Evolutionary conservation across 2,113 vertebrate species (phyloP).

Genomic region (Lophochroa leadbeateri): DNA sequence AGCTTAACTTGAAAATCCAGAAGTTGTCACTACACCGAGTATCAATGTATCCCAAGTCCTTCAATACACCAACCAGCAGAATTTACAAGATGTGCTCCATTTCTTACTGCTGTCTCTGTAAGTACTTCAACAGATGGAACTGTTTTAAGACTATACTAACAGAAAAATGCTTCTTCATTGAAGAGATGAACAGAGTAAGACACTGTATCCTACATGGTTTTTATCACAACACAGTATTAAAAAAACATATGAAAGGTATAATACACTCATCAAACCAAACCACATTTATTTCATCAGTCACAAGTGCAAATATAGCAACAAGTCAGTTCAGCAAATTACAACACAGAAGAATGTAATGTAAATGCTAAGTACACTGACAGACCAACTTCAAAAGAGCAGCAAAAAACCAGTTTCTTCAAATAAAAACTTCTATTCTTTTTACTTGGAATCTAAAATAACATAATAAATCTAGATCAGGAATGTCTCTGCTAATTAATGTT

Average conservation of each 20-base stretch:
- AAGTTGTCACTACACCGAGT: not conserved
- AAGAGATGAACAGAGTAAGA: not conserved
- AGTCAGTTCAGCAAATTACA: conserved; percentile 74
- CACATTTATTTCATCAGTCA: conserved; percentile 74
- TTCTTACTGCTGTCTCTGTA: not conserved
- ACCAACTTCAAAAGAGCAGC: conserved; percentile 36
- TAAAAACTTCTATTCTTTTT: not conserved
- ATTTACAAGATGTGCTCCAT: not conserved
- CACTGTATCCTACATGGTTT: not conserved
- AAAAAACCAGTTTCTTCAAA: conserved; percentile 44
- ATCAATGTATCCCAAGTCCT: not conserved
- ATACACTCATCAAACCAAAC: conserved; percentile 24
- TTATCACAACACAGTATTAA: not conserved
- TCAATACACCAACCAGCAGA: not conserved
- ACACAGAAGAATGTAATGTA: conserved; percentile 56
- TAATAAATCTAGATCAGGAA: conserved; percentile 22
- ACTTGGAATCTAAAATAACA: conserved; percentile 45
- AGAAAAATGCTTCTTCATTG: not conserved
- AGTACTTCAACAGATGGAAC: not conserved
- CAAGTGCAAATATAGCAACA: conserved; percentile 73
- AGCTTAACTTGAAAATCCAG: not conserved
- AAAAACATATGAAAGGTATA: not conserved
- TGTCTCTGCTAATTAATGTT: not conserved
- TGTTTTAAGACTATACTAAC: not conserved
- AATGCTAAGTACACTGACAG: conserved; percentile 61